Evolutionary conservation across 2,797 vertebrate genomes (phyloP).

Genomic region (Pipistrellus pygmaeus): DNA sequence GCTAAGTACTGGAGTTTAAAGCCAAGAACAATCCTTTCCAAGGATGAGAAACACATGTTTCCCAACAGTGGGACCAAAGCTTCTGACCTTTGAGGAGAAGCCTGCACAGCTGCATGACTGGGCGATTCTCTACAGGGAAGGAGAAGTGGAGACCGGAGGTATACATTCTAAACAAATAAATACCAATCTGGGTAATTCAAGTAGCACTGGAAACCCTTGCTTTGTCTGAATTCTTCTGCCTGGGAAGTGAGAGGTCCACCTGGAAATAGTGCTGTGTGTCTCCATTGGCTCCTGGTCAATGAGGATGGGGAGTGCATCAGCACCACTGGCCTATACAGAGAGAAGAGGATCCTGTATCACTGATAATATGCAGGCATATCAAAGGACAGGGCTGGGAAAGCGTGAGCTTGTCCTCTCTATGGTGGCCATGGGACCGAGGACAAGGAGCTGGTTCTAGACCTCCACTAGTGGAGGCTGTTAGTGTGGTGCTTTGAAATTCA

Average conservation of each 20-base stretch:
- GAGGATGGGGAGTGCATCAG: background rate
- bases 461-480: background rate
- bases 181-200: constrained; percentile 43
- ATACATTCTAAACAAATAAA: constrained; percentile 53
- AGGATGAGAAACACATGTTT: constrained; percentile 66
- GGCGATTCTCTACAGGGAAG: constrained; percentile 22
- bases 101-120: constrained; percentile 48
- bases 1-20: constrained; percentile 61
- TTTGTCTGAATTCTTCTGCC: background rate
- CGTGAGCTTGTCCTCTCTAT: background rate
- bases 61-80: background rate
- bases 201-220: background rate
- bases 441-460: no score
- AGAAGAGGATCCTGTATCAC: background rate
- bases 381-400: background rate
- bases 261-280: background rate
- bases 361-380: no score
- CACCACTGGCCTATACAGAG: background rate
- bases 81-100: background rate
- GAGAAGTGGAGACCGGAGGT: background rate
- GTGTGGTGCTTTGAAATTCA: background rate
- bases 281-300: background rate
- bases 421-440: rapidly evolving
- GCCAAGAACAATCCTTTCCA: constrained; percentile 72
- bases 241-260: background rate